Conservation (phyloP, 1,140 invertebrate genomes). For the Diabrotica virgifera region DNA sequence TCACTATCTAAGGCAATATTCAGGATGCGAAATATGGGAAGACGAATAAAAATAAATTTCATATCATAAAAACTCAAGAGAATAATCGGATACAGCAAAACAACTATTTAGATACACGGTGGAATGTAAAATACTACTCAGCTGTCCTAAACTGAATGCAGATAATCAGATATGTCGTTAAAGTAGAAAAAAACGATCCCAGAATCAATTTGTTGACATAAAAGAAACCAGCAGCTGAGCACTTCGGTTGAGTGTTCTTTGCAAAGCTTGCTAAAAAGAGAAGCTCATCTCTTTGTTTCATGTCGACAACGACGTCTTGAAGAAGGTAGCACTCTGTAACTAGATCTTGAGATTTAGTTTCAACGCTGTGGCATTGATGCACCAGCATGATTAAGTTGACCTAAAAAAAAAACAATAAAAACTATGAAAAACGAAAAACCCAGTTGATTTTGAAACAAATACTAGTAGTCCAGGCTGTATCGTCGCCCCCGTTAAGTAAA, state of each 20-base stretch:
- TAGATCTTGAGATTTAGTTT: slow-evolving; percentile 11
- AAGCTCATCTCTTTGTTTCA: slow-evolving; percentile 9
- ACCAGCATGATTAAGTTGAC: background rate
- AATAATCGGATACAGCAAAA: too few relatives aligned
- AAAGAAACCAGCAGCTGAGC: slow-evolving; percentile 19
- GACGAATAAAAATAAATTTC: too few relatives aligned
- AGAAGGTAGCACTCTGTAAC: slow-evolving; percentile 18
- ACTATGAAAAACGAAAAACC: too few relatives aligned
- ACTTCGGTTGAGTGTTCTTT: slow-evolving; percentile 4
- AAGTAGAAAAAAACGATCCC: slow-evolving; percentile 2
- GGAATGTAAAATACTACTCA: too few relatives aligned
- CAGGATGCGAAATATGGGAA: too few relatives aligned
- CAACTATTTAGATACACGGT: too few relatives aligned
- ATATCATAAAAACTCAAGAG: too few relatives aligned
- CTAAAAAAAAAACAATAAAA: background rate
- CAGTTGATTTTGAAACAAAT: too few relatives aligned
- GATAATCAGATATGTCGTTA: slow-evolving; percentile 20
- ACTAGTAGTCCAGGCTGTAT: too few relatives aligned
- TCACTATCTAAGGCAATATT: too few relatives aligned
- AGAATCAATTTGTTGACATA: slow-evolving; percentile 9
- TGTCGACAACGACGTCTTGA: slow-evolving; percentile 17
- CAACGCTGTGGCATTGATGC: background rate
- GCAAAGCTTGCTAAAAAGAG: slow-evolving; percentile 4
- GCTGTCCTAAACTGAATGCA: slow-evolving; percentile 16
- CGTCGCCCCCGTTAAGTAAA: too few relatives aligned